A percentile compares a stretch with the other conserved stretches of the same genome.
Conservation (phyloP, 2,888 invertebrate species). For the Patella depressa region DNA sequence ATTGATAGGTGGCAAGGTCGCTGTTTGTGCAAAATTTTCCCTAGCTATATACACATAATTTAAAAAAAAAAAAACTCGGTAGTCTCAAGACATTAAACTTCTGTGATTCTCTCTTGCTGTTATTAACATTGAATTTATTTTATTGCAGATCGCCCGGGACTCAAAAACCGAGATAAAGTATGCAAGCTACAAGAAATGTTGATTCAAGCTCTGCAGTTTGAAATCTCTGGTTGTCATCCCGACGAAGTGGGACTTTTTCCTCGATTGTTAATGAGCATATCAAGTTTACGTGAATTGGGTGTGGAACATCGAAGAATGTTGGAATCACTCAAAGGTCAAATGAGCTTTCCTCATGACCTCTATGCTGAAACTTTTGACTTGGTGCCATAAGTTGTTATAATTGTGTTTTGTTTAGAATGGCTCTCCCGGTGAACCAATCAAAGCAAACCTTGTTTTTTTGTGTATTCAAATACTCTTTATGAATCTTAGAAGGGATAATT, state of each 20-base stretch:
- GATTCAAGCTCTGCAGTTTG: constrained; percentile 66
- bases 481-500: neutral
- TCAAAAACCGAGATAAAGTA: constrained; percentile 67
- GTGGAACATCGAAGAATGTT: constrained; percentile 69
- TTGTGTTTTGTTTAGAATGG: constrained; percentile 1
- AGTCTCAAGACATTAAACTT: neutral
- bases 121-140: neutral
- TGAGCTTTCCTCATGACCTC: constrained; percentile 65
- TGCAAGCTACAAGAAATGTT: constrained; percentile 66
- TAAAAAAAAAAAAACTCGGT: neutral
- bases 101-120: no score
- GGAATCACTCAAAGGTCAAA: constrained; percentile 63
- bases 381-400: constrained; percentile 42
- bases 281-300: constrained; percentile 69
- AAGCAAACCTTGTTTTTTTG: neutral
- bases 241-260: constrained; percentile 66
- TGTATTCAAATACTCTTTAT: constrained; percentile 10
- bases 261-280: constrained; percentile 69
- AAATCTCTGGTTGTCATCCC: constrained; percentile 62
- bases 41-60: neutral
- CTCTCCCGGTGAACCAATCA: constrained; percentile 13
- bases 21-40: neutral
- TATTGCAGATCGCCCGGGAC: constrained; percentile 64
- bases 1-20: no score
- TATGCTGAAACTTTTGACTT: constrained; percentile 69